Base-by-base conservation (phyloP, 1,140 invertebrate genomes). In the Trinorchestia longiramus region DNA sequence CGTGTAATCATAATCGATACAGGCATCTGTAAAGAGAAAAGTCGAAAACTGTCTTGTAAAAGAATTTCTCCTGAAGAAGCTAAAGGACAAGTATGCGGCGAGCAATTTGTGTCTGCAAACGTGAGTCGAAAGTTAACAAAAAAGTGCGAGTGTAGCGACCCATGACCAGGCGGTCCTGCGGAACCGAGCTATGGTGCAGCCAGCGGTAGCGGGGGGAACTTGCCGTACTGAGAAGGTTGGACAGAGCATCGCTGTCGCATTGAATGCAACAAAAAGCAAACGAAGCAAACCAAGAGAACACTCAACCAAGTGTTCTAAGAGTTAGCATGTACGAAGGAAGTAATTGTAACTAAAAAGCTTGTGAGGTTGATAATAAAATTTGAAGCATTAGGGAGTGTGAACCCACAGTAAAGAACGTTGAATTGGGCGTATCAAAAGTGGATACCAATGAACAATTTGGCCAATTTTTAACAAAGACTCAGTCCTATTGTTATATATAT, bases 51-150 rank as follows among this genome's bases (percentile, higher is more conserved):
- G 44, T 43, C 41, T 43, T 19, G 43, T 0, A 45, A 44, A 19
- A 11, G 92, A n/a, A 94, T 45, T 94, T 94, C 92, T 45, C 43
- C 44, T 43, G 92, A 44, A 47, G 92, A n/a, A 43, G 43, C 43
- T 43, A 42, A 44, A 43, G 92, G 44, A 43, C 43, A 94, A 43
- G 43, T 94, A 45, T 94, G 92, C 43, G 43, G 41, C 11, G 19
- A 15, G 36, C 92, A 94, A 94, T 44, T 94, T 94, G 92, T 94
- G 92, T 43, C 92, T 40, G 92, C 92, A 45, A 94, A 45, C 92
- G 92, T 94, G 92, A 94, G 92, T 94, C 43, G 43, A 94, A 94
- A 94, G 92, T 45, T 47, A 43, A 91, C 43, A 43, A 94, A 94
- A 94, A 94, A 94, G 92, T 40, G 43, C 44, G 19, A 47, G 92